Base-by-base conservation (phyloP, 2,113 vertebrate genomes). In the Grammomys dolichurus region DNA sequence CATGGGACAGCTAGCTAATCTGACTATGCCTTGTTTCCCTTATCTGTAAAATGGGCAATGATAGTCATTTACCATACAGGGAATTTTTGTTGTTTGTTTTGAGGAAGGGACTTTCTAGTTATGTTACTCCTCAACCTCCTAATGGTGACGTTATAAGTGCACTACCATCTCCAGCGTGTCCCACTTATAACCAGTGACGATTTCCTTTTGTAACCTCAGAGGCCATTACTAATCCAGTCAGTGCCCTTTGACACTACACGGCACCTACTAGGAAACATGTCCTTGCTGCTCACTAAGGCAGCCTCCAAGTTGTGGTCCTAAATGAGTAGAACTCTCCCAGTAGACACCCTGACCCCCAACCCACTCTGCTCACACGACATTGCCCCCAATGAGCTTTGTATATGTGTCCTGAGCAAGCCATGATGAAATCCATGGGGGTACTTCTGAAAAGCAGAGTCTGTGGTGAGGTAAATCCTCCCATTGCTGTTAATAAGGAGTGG, bases 31-130 rank as follows among this genome's bases (percentile, higher is more conserved):
- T 92, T 28, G 72, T 80, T 95, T 81, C 91, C 9, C 54, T 96
- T 20, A 77, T 89, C 77, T 87, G 60, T 89, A 89, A 97, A 96
- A 46, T 87, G n/a, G 70, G 86, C 69, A 72, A 76, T 89, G 92
- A 93, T 77, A 82, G 40, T 54, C 75, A 94, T 56, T 26, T 90
- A 56, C 28, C 2, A 90, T 51, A 40, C 26, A 56, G 22, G 86
- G 24, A 16, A n/a, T 17, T 56, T 70, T 54, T 88, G 69, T 56
- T 88, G 36, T 36, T 85, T 65, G 7, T 67, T 54, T 56, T 73
- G 36, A 56, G 69, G 36, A 54, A 73, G 69, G 48, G 16, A n/a
- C 13, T 73, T 14, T 11, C 48, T n/a, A 8, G 56, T 16, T 60
- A 28, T 28, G 33, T 72, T n/a, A 69, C 13, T 43, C 48, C 69